Percentiles rank a stretch among this genome's conserved stretches.
Conservation (phyloP, 2,113 vertebrate genomes). For the Buteo buteo region DNA sequence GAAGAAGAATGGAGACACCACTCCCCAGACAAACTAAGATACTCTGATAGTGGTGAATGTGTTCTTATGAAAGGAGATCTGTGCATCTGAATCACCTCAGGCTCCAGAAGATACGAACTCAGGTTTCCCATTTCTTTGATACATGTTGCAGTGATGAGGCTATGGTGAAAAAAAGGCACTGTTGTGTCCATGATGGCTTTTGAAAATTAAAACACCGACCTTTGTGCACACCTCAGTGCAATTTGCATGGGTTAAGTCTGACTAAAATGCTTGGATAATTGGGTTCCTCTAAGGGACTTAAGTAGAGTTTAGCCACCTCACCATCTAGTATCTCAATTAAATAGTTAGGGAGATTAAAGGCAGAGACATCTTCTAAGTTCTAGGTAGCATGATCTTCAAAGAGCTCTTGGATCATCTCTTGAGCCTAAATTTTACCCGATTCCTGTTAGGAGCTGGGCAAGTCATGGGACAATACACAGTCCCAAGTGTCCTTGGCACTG, state of each 20-base stretch:
- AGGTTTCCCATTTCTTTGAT: neutral
- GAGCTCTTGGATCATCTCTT: neutral
- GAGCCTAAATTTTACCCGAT: neutral
- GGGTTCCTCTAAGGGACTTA: neutral
- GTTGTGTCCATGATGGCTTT: neutral
- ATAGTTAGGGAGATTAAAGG: neutral
- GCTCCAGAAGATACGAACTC: neutral
- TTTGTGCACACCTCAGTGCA: neutral
- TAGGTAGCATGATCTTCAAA: neutral
- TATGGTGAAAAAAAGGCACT: neutral
- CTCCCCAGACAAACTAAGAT: neutral
- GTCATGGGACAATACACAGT: neutral
- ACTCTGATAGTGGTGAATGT: neutral
- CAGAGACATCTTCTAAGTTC: neutral
- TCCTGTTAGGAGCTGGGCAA: neutral
- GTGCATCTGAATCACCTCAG: neutral
- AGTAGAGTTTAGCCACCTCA: neutral
- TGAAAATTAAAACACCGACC: neutral
- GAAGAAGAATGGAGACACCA: neutral
- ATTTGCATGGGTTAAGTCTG: neutral
- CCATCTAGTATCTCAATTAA: neutral
- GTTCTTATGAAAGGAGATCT: neutral
- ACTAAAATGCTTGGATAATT: neutral
- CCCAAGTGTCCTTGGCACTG: neutral
- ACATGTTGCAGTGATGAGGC: neutral